phyloP scores from a whole-genome alignment of 2,888 invertebrate genomes.

The Rhingia campestris region DNA sequence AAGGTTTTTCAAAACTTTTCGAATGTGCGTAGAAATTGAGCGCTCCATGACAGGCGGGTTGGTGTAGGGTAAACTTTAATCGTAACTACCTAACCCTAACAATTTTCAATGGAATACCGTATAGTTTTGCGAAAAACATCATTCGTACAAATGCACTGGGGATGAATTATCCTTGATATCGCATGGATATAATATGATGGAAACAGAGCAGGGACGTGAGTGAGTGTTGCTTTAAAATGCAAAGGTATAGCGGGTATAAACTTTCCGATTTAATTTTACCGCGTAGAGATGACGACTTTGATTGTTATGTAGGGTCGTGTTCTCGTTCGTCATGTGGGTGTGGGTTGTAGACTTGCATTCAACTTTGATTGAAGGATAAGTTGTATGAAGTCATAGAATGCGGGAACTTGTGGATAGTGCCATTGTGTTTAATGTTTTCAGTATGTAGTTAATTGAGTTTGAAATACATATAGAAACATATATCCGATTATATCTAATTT shows the following conservation, averaged over 20 bases:
- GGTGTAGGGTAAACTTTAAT: constrained; percentile 45
- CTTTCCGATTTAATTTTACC: constrained; percentile 42
- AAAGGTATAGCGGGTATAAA: constrained; percentile 13
- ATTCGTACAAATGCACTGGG: constrained; percentile 44
- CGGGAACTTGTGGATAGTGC: not conserved
- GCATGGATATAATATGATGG: constrained; percentile 30
- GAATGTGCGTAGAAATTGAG: constrained; percentile 58
- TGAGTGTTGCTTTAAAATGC: constrained; percentile 6
- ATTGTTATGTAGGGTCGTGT: constrained; percentile 20
- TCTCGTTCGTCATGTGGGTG: not conserved
- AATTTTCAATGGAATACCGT: constrained; percentile 11
- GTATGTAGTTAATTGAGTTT: not conserved
- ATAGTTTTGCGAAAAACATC: constrained; percentile 40
- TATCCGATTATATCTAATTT: not conserved
- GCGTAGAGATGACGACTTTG: constrained; percentile 23
- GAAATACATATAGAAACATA: not conserved
- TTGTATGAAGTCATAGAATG: not conserved
- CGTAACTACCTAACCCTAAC: constrained; percentile 39
- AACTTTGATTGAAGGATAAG: not conserved
- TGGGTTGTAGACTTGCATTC: not conserved
- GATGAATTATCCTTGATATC: constrained; percentile 49
- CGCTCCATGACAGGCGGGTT: constrained; percentile 1
- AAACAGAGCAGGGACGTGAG: not conserved
- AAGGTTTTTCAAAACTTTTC: constrained; percentile 47
- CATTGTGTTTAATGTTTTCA: not conserved